Base-by-base conservation (phyloP, 2,888 invertebrate species). In the Macrophya alboannulata region DNA sequence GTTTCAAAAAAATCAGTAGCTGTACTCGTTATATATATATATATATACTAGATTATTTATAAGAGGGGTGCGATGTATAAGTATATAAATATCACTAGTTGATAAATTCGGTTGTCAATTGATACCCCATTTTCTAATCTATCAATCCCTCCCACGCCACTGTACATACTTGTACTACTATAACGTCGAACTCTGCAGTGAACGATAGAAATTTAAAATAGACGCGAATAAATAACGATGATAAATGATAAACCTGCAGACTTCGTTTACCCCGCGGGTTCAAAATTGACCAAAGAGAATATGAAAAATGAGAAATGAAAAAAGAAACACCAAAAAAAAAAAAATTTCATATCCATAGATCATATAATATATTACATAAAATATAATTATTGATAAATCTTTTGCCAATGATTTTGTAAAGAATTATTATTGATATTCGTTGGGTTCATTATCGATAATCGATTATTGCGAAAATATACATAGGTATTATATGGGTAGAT, bases 71-170 rank as follows among this genome's bases (percentile, higher is more conserved):
- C 0, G 10, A 45, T 74, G 45, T 45, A n/a, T 8, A 43, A 0
- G 12, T 8, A 37, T 37, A 31, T 31, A 31, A 5, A 65, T 68
- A 15, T 17, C 25, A 21, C 31, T 45, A 8, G 10, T 45, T 74
- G 74, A 74, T 74, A 74, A 74, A 74, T 74, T 74, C 25, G 45
- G 21, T 45, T 31, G 74, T 74, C 74, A 74, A 74, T 74, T n/a
- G 45, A 45, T 45, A 74, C 74, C 21, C 21, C 43, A 10, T 74
- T 45, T 43, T 74, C 21, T 21, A 45, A 74, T 45, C 74, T 45
- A 74, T 74, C 74, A 74, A 31, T 71, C 71, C 17, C 43, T 37
- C 62, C 62, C 62, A 62, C 25, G 12, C 62, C 12, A 4, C 1
- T 48, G 4, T 48, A 48, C 10, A n/a, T n/a, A n/a, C n/a, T n/a